A percentile compares a stretch with the other conserved stretches of the same genome.
Evolutionary conservation across 2,113 vertebrate genomes (phyloP).

Genomic region (Microtus ochrogaster): DNA sequence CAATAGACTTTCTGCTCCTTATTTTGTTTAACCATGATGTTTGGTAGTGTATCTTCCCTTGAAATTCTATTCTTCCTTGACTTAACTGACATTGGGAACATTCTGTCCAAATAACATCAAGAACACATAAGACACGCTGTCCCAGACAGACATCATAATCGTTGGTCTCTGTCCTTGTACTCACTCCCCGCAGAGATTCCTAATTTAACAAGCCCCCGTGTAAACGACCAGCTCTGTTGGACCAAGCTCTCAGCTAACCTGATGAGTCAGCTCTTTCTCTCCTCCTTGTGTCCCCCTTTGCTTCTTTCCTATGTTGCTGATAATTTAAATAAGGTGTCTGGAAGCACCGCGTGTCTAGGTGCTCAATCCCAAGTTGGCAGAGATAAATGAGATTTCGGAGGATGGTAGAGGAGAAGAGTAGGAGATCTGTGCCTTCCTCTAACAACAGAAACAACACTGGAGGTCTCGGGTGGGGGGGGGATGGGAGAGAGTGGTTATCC

Average conservation of each 20-base stretch:
- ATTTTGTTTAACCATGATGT: background rate
- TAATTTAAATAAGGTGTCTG: conserved; percentile 17
- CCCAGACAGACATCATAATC: background rate
- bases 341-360: background rate
- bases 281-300: too few relatives aligned
- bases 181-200: background rate
- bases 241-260: background rate
- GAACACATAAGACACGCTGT: background rate
- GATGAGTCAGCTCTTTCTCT: background rate
- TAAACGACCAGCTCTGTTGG: background rate
- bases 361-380: background rate
- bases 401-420: background rate
- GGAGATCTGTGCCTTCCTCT: background rate
- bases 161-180: background rate
- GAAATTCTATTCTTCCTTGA: conserved; percentile 29
- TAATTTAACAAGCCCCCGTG: background rate
- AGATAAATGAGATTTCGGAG: conserved; percentile 10
- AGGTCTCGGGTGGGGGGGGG: background rate
- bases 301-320: background rate
- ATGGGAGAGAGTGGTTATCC: background rate
- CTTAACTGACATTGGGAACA: background rate
- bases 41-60: background rate
- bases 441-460: background rate
- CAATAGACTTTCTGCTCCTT: background rate
- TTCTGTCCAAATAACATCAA: background rate